Conservation (phyloP, 2,888 invertebrate genomes). For the Tortricodes alternella region DNA sequence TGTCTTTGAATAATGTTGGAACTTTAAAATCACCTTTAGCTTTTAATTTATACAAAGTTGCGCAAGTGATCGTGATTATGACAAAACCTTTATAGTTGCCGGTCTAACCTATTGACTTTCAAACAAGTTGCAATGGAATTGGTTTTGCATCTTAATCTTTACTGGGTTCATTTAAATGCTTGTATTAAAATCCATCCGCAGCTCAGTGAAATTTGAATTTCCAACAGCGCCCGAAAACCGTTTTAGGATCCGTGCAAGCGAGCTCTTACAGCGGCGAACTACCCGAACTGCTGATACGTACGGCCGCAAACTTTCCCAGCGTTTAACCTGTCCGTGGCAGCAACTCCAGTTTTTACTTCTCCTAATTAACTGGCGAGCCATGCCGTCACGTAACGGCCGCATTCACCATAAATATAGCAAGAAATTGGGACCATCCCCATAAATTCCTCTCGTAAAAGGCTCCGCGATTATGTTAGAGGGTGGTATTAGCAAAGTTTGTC, state of each 20-base stretch:
- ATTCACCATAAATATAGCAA: slow-evolving; percentile 78
- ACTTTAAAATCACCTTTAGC: neutral
- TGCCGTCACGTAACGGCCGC: slow-evolving; percentile 73
- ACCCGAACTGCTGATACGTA: slow-evolving; percentile 26
- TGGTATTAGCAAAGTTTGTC: slow-evolving; percentile 83
- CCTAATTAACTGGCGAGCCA: slow-evolving; percentile 72
- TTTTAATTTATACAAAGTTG: neutral
- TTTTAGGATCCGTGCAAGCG: slow-evolving; percentile 22
- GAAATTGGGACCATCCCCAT: slow-evolving; percentile 81
- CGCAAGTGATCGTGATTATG: neutral
- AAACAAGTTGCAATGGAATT: neutral
- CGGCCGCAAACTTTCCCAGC: slow-evolving; percentile 24
- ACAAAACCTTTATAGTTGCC: neutral
- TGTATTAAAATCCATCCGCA: neutral
- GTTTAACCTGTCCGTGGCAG: slow-evolving; percentile 30
- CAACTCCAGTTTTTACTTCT: slow-evolving; percentile 56
- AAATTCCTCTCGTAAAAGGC: slow-evolving; percentile 83
- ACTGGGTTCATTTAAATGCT: neutral
- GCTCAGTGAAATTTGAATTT: slow-evolving; percentile 8
- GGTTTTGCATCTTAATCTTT: neutral
- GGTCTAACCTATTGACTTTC: neutral
- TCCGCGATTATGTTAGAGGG: slow-evolving; percentile 82
- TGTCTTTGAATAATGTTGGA: slow-evolving; percentile 11
- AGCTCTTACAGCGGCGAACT: slow-evolving; percentile 18
- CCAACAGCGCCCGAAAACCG: slow-evolving; percentile 3